Conservation (phyloP, 1,140 invertebrate species). For the Anoplolepis gracilipes region DNA sequence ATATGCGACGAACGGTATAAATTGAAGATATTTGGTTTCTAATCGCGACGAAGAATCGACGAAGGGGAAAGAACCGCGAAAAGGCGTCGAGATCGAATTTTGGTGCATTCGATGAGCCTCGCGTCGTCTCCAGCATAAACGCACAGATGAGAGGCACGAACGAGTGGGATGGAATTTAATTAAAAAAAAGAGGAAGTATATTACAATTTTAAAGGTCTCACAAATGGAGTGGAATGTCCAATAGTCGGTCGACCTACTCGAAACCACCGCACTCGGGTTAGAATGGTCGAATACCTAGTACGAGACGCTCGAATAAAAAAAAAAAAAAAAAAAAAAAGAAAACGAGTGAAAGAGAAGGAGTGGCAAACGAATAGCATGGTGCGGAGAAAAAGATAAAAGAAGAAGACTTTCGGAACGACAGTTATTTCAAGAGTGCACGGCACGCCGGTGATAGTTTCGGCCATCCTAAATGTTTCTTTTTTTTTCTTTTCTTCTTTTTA, state of each 20-base stretch:
- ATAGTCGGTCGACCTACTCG: slow-evolving; percentile 68
- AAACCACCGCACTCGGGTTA: slow-evolving; percentile 56
- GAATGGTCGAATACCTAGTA: slow-evolving; percentile 59
- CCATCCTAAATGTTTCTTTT: slow-evolving; percentile 49
- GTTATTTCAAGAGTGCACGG: slow-evolving; percentile 64
- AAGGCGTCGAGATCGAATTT: slow-evolving; percentile 27
- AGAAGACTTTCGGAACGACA: slow-evolving; percentile 46
- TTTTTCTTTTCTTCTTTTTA: not conserved
- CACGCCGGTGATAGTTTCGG: slow-evolving; percentile 53
- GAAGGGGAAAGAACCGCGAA: slow-evolving; percentile 14
- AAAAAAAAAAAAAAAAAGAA: slow-evolving; percentile 61
- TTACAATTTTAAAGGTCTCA: slow-evolving; percentile 71
- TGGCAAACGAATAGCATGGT: slow-evolving; percentile 58
- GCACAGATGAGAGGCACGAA: slow-evolving; percentile 46
- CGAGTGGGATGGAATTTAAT: slow-evolving; percentile 64
- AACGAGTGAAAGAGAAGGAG: slow-evolving; percentile 22
- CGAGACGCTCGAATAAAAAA: slow-evolving; percentile 60
- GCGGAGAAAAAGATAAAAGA: slow-evolving; percentile 53
- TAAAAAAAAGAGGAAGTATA: slow-evolving; percentile 65
- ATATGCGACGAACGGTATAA: slow-evolving; percentile 36
- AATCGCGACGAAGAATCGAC: slow-evolving; percentile 23
- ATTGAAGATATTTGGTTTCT: slow-evolving; percentile 46
- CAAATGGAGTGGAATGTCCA: slow-evolving; percentile 75
- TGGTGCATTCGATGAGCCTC: slow-evolving; percentile 27
- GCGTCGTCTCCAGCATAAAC: slow-evolving; percentile 24